Base-by-base conservation (phyloP, 2,888 invertebrate species). In the Molanna angustata region DNA sequence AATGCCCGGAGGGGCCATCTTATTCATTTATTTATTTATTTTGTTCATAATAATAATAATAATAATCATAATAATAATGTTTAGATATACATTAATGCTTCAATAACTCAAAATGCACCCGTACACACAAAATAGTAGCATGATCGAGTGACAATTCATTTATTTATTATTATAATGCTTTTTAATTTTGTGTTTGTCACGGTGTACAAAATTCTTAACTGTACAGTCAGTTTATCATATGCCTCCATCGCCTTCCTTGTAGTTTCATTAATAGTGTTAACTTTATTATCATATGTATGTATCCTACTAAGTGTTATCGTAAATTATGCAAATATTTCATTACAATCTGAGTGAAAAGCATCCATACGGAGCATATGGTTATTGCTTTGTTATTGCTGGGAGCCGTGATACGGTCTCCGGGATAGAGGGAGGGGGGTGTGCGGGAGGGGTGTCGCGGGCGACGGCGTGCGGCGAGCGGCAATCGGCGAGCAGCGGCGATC, bases 71-170 rank as follows among this genome's bases (percentile, higher is more conserved):
- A 75, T 76, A 71, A 74, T 76, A 59, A 59, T 52, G 52, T 61
- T 76, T 57, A 57, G 52, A 76, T 76, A 74, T 76, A 75, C 45
- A 74, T 45, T 74, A 72, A 74, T 76, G 74, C 74, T 75, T 72
- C 76, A 76, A 76, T 76, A 76, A 76, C 77, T 72, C 68, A 77
- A 74, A 76, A 78, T 78, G 77, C 78, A 74, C 72, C 69, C 74
- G 76, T 78, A 78, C 77, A 77, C 77, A 77, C 77, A 70, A 71
- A 74, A 73, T 73, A 73, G 75, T 72, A 52, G 52, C 46, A 40
- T 57, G 73, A 39, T 47, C 43, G 51, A 50, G 57, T 50, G 43
- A 53, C 49, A 53, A 49, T 48, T n/a, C n/a, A n/a, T n/a, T n/a
- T n/a, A n/a, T n/a, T n/a, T n/a, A n/a, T n/a, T n/a, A n/a, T n/a